Evolutionary conservation across 2,113 vertebrate species (phyloP), one percentile per base, ranked within the genome.

Genomic region (Chitala chitala): DNA sequence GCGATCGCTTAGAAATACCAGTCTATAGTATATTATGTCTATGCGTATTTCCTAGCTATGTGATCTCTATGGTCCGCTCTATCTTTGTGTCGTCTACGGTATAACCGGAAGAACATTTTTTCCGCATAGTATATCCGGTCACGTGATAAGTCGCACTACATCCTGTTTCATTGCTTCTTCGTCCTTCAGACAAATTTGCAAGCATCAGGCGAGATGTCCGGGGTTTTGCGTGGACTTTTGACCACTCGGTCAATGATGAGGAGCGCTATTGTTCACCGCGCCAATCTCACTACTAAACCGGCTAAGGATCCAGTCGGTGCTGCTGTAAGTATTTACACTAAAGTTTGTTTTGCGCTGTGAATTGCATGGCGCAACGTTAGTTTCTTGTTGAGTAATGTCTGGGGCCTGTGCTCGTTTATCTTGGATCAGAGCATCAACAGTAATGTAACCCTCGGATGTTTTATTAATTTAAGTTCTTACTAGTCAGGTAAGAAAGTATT

Each of bases 151-250:
- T 46, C 1, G 5, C 10, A 24, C 64, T 10, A 10, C 40, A 13
- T 46, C 63, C 63, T 40, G n/a, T 40, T 66, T 26, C 0, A n/a
- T 66, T 29, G 42, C 64, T 68, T 10, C n/a, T n/a, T 48, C 40
- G 64, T 36, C 64, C 64, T 68, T 68, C 64, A 68, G 42, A 68
- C 40, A 10, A 9, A 46, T 64, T 64, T 64, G 2, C 0, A 1
- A 15, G 13, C 15, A 26, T 10, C 44, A 59, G 54, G n/a, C 53
- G 22, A 44, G n/a, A 85, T 86, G 84, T 79, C 80, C 15, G 81
- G 48, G 3, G 26, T 84, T 20, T 26, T 84, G n/a, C 65, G 78
- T 51, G 81, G 77, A 64, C 8, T 84, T 33, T 56, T 71, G 38
- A 58, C 72, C 1, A n/a, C 78, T 58, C 76, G 80, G 44, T 36